phyloP scores from a whole-genome alignment of 2,888 invertebrate species.

The Aleiodes alternator region DNA sequence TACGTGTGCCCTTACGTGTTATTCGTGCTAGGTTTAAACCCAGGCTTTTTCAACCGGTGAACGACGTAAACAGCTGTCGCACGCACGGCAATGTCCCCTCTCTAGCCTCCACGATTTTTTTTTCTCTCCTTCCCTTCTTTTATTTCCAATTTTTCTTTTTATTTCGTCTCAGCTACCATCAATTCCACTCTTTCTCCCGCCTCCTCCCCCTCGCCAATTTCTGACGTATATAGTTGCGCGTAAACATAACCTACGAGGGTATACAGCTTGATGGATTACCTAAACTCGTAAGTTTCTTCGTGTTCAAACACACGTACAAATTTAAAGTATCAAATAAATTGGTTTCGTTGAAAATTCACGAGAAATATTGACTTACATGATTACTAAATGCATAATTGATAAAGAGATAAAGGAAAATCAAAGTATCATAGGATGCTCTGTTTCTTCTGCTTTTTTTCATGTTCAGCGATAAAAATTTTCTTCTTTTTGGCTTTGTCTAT shows the following conservation, averaged over 20 bases:
- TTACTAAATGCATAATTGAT: not conserved
- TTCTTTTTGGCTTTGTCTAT: too few relatives aligned
- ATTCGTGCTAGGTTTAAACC: slow-evolving; percentile 45
- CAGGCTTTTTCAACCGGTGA: slow-evolving; percentile 52
- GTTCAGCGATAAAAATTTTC: too few relatives aligned
- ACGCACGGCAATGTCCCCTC: slow-evolving; percentile 52
- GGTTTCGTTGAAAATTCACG: not conserved
- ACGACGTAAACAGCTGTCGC: slow-evolving; percentile 69
- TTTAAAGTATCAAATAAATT: slow-evolving; percentile 11
- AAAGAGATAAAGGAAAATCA: not conserved
- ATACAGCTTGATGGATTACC: slow-evolving; percentile 55
- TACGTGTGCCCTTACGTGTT: slow-evolving; percentile 44
- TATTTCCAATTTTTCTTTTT: slow-evolving; percentile 36
- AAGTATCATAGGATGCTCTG: not conserved
- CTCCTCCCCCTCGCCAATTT: slow-evolving; percentile 23
- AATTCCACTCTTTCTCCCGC: slow-evolving; percentile 1
- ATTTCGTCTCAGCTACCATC: slow-evolving; percentile 37
- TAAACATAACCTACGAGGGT: slow-evolving; percentile 53
- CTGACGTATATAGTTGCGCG: slow-evolving; percentile 47
- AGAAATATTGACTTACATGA: not conserved
- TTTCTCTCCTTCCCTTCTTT: slow-evolving; percentile 40
- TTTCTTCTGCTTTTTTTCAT: not conserved
- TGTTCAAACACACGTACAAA: slow-evolving; percentile 52
- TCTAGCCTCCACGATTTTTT: slow-evolving; percentile 23
- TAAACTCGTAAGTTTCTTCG: slow-evolving; percentile 54